Evolutionary conservation across 2,888 invertebrate species (phyloP).

Genomic region (Caenorhabditis afra): DNA sequence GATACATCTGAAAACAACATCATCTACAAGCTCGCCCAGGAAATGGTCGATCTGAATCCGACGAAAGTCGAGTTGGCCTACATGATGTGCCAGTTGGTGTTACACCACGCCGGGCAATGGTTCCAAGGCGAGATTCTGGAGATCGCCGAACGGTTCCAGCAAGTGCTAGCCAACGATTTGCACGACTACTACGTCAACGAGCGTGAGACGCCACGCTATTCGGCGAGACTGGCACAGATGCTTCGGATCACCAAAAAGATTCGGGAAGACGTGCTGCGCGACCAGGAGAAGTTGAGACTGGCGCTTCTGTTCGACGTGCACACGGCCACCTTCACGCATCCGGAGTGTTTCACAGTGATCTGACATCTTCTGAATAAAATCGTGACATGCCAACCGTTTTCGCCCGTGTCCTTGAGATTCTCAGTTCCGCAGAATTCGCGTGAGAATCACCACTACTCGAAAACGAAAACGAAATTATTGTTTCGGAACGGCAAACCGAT

Average conservation of each 20-base stretch:
- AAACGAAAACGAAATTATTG: no score
- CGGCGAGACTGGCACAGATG: constrained; percentile 21
- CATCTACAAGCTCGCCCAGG: constrained; percentile 19
- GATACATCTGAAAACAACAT: neutral
- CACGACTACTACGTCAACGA: constrained; percentile 37
- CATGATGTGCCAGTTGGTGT: constrained; percentile 13
- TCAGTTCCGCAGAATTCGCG: no score
- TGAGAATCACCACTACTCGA: no score
- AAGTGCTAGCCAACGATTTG: constrained; percentile 15
- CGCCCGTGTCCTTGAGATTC: no score
- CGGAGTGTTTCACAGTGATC: constrained; percentile 17
- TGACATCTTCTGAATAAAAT: no score
- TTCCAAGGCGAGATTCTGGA: constrained; percentile 29
- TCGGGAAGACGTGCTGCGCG: constrained; percentile 48
- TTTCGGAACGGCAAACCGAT: no score
- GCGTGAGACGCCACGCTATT: constrained; percentile 23
- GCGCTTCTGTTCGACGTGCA: constrained; percentile 63
- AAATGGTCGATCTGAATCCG: constrained; percentile 20
- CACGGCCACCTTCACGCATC: constrained; percentile 54
- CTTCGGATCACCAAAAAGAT: constrained; percentile 30
- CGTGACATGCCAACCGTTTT: no score
- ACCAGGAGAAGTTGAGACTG: constrained; percentile 51
- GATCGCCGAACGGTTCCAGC: constrained; percentile 12
- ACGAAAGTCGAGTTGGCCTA: constrained; percentile 25
- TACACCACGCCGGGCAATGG: constrained; percentile 18